Evolutionary conservation across 2,797 vertebrate genomes (phyloP), one percentile per base, ranked within the genome.

Genomic region (Sebastolobus altivelis): DNA sequence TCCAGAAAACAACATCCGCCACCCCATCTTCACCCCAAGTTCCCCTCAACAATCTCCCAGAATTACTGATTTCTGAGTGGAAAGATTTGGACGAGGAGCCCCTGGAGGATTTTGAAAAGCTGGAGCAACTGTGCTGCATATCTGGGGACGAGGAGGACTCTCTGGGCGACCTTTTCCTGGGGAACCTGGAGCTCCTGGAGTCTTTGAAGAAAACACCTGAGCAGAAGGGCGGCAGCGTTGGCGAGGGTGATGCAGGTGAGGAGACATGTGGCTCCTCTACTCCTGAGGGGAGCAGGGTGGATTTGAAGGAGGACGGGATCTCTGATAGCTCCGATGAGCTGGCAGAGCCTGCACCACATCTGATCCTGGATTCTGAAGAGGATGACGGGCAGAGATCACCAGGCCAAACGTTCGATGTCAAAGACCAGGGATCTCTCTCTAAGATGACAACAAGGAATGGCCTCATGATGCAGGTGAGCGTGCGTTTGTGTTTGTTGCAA

Each of bases 391-490:
- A 88, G 54, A 86, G 75, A 73, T 83, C 89, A 79, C 65, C 76
- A 25, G 77, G 77, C 65, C 92, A 88, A 72, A 71, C 81, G 25
- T 65, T 88, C 18, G 94, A 96, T 46, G 81, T 86, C 54, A 96
- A 96, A 89, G 94, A 95, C 62, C 95, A 96, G 81, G 82, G 91
- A 61, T 90, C 93, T 74, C 89, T 95, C 27, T 96, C 93, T 7
- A 96, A 94, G 89, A 94, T 95, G 92, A 95, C 95, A 35, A 84
- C 95, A 12, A 95, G 95, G 81, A 96, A 96, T 63, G 97, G 97
- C 72, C 96, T 98, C 74, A 96, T 97, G 94, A 97, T 98, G 94
- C 96, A 97, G 95, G 96, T 94, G 77, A 92, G 84, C 40, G 38
- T 56, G 35, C 76, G 75, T 62, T 33, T 16, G 37, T 29, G 31